Base-by-base conservation (phyloP, 2,888 invertebrate species). In the Sylvicola cinctus region DNA sequence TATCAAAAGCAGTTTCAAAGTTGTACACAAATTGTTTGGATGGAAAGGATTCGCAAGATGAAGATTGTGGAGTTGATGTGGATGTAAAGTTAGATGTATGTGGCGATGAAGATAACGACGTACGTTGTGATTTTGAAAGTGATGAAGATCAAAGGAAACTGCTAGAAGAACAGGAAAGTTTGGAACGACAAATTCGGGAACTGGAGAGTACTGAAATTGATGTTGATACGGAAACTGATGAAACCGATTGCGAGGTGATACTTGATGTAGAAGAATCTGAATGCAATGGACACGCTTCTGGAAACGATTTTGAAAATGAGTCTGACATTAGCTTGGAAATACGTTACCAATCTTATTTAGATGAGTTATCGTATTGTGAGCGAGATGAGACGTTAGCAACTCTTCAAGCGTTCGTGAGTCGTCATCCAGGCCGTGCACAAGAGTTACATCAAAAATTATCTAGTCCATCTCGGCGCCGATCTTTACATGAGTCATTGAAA, bases 371-470 rank as follows among this genome's bases (percentile, higher is more conserved):
- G 3, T 83, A 83, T 79, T 80, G 80, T 0, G 90, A 90, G 43
- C 62, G 87, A 12, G 73, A 84, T 37, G 83, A 85, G 43, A 77
- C 74, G 6, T 55, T 81, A 44, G 78, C 79, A 2, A 78, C 75
- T 3, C 50, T 85, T 12, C 74, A 81, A 44, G 81, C 74, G 0
- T 58, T 83, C 16, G 80, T 79, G 1, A 77, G 79, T 0, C 68
- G 91, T n/a, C 83, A 87, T 52, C 93, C 95, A 0, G 93, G 88
- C 34, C 49, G 91, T 35, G 90, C 88, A 0, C 71, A 87, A 38
- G 85, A 91, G 44, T 63, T 95, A 30, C 93, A 93, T 55, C 88
- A 90, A 44, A 95, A 93, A 51, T 61, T 96, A 1, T 88, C 88
- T 0, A 87, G 85, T 31, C 91, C 91, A 0, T 80, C 85, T 2